phyloP scores from a whole-genome alignment of 2,888 invertebrate genomes.

The Eugnorisma glareosa region DNA sequence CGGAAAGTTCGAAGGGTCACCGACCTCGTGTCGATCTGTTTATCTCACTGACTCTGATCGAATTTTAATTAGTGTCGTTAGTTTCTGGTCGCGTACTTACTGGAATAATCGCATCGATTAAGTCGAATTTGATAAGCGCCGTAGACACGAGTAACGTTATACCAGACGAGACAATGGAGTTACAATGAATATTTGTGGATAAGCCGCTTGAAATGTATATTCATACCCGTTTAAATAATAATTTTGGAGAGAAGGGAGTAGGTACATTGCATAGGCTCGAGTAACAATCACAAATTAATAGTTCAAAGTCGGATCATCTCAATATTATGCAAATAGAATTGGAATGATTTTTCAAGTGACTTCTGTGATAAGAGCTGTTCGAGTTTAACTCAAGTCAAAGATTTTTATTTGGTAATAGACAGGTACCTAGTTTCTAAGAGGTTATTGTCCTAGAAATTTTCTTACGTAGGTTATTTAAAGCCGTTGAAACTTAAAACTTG shows the following conservation, averaged over 20 bases:
- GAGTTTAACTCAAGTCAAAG: background rate
- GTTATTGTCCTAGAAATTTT: conserved; percentile 4
- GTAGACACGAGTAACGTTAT: conserved; percentile 11
- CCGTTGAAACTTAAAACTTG: conserved; percentile 52
- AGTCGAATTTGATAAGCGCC: conserved; percentile 19
- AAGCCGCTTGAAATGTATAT: conserved; percentile 9
- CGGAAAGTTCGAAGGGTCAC: conserved; percentile 69
- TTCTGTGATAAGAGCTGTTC: background rate
- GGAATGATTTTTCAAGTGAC: background rate
- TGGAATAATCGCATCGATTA: conserved; percentile 39
- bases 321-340: background rate
- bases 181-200: conserved; percentile 14
- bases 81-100: conserved; percentile 14
- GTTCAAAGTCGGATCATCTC: background rate
- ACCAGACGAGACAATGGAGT: conserved; percentile 20
- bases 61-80: conserved; percentile 59
- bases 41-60: conserved; percentile 47
- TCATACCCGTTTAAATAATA: background rate
- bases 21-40: conserved; percentile 51
- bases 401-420: conserved; percentile 3
- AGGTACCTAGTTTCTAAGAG: background rate
- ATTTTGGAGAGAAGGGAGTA: background rate
- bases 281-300: conserved; percentile 1
- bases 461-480: conserved; percentile 21
- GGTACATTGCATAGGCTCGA: background rate